Base-by-base conservation (phyloP, 1,140 invertebrate genomes). In the Cepaea nemoralis region DNA sequence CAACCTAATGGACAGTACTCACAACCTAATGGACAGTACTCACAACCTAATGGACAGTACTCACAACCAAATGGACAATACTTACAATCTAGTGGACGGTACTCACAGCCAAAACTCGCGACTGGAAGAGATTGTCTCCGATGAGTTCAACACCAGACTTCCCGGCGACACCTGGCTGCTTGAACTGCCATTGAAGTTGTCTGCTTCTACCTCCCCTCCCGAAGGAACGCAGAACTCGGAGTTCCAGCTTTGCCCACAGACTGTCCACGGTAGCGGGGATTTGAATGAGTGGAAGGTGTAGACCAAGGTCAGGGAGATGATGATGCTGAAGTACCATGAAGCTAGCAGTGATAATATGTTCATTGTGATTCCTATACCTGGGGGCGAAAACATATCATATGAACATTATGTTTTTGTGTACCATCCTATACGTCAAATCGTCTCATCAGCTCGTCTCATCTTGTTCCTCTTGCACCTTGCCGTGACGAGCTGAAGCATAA, bases 301-400 rank as follows among this genome's bases (percentile, higher is more conserved):
- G 91, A 98, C 98, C 8, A 99, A 94, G 0, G 97, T 96, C 96
- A 97, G 98, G 22, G 96, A 96, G 77, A 99, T 97, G 87, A 99
- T 97, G 0, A 97, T 97, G 91, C 98, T 98, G 92, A 99, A 99
- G 91, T 98, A 98, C 76, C 78, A 84, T 12, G 27, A 8, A 35
- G 67, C 39, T 24, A 80, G 27, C 1, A 55, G 6, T 3, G 42
- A 71, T 22, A 80, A 35, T 1, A 71, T 24, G 37, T 71, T 80
- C 78, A 80, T 80, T 12, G 78, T 35, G 14, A 80, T 37, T 0
- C 78, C 78, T 1, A 80, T 37, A 67, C 78, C 78, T 80, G 63
- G 37, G 40, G 22, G n/a, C n/a, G n/a, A n/a, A n/a, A n/a, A n/a
- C n/a, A n/a, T n/a, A n/a, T n/a, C n/a, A n/a, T n/a, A n/a, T n/a